These are phyloP conservation scores for Bujurquina vittata DNA, from an alignment of 2,113 vertebrate species.

Conservation along the genomic window DNA sequence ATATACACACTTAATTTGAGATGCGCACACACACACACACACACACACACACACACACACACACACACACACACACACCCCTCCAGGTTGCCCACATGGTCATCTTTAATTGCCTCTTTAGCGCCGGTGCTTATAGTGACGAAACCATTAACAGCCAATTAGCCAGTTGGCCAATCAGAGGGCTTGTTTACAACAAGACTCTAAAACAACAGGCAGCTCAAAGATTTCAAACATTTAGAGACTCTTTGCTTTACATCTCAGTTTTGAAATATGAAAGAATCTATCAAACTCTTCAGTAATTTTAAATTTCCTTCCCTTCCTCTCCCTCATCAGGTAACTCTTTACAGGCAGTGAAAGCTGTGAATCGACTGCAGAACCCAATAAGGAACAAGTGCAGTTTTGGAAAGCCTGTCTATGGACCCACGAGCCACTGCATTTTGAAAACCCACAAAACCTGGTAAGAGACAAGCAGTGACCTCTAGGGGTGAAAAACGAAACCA, in stretches of 20 bases:
- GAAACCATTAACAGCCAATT: constrained; percentile 50
- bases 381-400: constrained; percentile 3
- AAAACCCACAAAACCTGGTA: constrained; percentile 36
- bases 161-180: constrained; percentile 44
- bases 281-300: not conserved
- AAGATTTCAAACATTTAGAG: not conserved
- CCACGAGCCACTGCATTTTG: not conserved
- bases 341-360: not conserved
- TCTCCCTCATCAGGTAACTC: constrained; percentile 24
- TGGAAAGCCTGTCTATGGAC: not conserved
- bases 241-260: not conserved
- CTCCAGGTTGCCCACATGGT: constrained; percentile 28
- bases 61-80: constrained; percentile 6
- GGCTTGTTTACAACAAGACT: too few relatives aligned
- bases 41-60: constrained; percentile 11
- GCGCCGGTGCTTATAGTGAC: constrained; percentile 49
- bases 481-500: not conserved
- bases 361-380: not conserved
- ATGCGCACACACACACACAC: constrained; percentile 8
- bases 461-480: not conserved
- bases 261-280: not conserved
- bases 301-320: not conserved
- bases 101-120: constrained; percentile 59
- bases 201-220: not conserved
- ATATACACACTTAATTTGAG: too few relatives aligned